Evolutionary conservation across 2,797 vertebrate genomes (phyloP).

Genomic region (Poeciliopsis paucimaculata): DNA sequence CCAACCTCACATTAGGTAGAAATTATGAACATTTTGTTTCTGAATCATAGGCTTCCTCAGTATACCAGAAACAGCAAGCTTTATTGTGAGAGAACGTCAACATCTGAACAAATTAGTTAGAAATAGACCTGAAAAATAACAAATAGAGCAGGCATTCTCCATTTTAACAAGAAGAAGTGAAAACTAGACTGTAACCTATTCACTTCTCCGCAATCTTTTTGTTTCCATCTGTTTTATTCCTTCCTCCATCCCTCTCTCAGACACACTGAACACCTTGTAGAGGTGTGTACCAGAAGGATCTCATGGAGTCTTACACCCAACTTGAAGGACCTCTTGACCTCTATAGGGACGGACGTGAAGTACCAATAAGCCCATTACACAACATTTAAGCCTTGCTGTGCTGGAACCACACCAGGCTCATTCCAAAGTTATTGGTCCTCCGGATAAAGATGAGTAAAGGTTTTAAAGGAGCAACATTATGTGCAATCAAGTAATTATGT

Average conservation of each 20-base stretch:
- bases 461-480: no score
- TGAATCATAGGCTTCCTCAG: constrained; percentile 8
- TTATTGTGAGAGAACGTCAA: not conserved
- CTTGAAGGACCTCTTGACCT: constrained; percentile 46
- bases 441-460: not conserved
- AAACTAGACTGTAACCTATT: not conserved
- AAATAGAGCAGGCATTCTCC: not conserved
- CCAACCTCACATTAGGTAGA: constrained; percentile 16
- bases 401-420: constrained; percentile 11
- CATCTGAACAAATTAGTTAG: not conserved
- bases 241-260: constrained; percentile 23
- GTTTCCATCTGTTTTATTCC: constrained; percentile 14
- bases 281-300: constrained; percentile 4
- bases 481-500: no score
- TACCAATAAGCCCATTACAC: constrained; percentile 65
- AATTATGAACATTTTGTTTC: constrained; percentile 38
- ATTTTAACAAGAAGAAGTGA: not conserved
- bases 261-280: constrained; percentile 30
- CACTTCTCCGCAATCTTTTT: not conserved
- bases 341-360: constrained; percentile 30
- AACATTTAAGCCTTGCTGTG: constrained; percentile 59
- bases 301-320: constrained; percentile 24
- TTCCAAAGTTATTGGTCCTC: not conserved
- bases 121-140: not conserved
- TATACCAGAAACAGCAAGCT: not conserved